Base-by-base conservation (phyloP, 2,113 vertebrate genomes). In the Nicator chloris region DNA sequence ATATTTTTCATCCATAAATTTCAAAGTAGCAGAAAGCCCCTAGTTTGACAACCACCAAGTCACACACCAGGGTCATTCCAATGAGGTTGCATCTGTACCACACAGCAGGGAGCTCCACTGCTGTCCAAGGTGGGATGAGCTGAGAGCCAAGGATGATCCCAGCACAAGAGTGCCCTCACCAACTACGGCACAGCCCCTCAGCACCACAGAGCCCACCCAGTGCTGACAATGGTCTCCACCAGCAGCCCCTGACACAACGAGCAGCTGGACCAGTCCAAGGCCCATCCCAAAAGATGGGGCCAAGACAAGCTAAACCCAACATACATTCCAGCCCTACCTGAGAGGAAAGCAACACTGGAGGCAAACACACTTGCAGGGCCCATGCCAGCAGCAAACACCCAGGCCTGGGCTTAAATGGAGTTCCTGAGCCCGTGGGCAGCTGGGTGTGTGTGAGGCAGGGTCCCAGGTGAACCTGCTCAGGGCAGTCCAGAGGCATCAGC, bases 341-440 rank as follows among this genome's bases (percentile, higher is more conserved):
- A 23, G 20, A n/a, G 15, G 49, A 9, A 40, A 3, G 4, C 12
- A 79, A 21, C 22, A 1, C 28, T 21, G 9, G 4, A 69, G 20
- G 22, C 7, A 63, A 73, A 2, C 23, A 45, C 3, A n/a, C 2
- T 23, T 37, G 16, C 37, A 45, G 0, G 1, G 4, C 1, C 7
- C 7, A 1, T 0, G 0, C 26, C 35, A 37, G 6, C 5, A 40
- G 5, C 7, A 56, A 27, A 5, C 7, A 2, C 19, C 13, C 24
- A 44, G 5, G 2, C n/a, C 24, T 64, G 65, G 20, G 33, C 10
- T 68, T 68, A 33, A 75, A n/a, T 28, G 14, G 33, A 75, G 73
- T 8, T 87, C 14, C 57, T 40, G 51, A 63, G 35, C 18, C 70
- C 50, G 9, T 6, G 39, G 37, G 53, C 24, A 65, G 35, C 10